Evolutionary conservation across 2,797 vertebrate species (phyloP).

Genomic region (Crocodylus rhombifer): DNA sequence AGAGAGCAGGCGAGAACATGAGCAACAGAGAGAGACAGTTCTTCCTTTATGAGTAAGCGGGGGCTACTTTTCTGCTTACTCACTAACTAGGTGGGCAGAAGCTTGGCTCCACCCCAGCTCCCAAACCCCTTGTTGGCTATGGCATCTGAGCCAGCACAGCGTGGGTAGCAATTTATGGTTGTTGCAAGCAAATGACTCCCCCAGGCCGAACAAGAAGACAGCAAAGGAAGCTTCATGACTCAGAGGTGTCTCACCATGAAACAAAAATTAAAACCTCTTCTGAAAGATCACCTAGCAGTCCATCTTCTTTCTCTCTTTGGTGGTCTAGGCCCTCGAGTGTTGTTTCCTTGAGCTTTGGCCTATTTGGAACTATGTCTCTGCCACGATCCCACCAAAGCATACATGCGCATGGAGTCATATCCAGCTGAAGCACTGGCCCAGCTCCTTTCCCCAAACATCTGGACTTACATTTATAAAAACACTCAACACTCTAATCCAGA

Average conservation of each 20-base stretch:
- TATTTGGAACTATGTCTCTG: background rate
- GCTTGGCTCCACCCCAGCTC: background rate
- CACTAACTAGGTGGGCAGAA: background rate
- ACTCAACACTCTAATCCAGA: constrained; percentile 69
- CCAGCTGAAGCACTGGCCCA: constrained; percentile 60
- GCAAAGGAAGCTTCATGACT: background rate
- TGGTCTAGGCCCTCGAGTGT: rapidly evolving
- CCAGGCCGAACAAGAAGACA: background rate
- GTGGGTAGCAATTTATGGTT: background rate
- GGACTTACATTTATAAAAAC: constrained; percentile 66
- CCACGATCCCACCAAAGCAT: background rate
- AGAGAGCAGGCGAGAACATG: too few species aligned
- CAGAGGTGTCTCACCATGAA: background rate
- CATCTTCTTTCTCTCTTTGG: rapidly evolving
- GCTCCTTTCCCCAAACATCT: constrained; percentile 70
- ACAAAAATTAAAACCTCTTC: background rate
- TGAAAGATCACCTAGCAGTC: background rate
- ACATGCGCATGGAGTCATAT: constrained; percentile 36
- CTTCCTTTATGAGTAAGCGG: background rate
- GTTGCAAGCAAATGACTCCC: background rate
- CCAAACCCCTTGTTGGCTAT: background rate
- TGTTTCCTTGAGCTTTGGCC: background rate
- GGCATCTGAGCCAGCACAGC: rapidly evolving
- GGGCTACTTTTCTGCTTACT: background rate
- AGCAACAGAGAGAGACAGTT: too few species aligned